A percentile compares a stretch with the other conserved stretches of the same genome.
phyloP scores from a whole-genome alignment of 2,797 vertebrate species.

The Hipposideros larvatus region DNA sequence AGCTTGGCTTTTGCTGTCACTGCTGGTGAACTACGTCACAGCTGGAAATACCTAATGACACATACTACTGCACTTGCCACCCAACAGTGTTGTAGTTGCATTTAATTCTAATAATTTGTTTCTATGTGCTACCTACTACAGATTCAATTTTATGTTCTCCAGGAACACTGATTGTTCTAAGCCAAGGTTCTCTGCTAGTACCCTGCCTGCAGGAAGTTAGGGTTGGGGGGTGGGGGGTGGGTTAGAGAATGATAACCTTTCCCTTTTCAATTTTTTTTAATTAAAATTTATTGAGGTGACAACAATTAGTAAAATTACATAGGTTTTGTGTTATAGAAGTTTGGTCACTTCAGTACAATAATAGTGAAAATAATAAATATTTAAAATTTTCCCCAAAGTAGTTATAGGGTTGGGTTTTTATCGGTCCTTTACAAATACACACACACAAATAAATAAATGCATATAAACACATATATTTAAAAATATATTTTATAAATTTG shows the following conservation, averaged over 20 bases:
- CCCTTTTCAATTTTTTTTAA: neutral
- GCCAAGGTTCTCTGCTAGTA: neutral
- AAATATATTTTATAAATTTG: neutral
- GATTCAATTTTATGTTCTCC: neutral
- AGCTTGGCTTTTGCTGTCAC: neutral
- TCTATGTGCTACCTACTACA: neutral
- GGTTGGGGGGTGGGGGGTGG: too few relatives aligned
- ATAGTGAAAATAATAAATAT: neutral
- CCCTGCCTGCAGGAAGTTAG: neutral
- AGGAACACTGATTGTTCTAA: neutral
- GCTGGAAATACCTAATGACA: neutral
- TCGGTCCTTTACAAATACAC: neutral
- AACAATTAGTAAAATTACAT: too few relatives aligned
- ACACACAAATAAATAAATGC: neutral
- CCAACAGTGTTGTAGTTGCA: neutral
- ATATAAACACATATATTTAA: neutral
- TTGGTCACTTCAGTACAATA: neutral
- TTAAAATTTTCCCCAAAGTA: neutral
- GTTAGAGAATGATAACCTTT: neutral
- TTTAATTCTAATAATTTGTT: neutral
- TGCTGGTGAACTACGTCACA: neutral
- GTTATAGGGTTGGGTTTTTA: neutral
- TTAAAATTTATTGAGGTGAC: too few relatives aligned
- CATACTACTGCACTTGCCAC: neutral
- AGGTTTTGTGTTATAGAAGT: neutral